These are phyloP conservation scores for Eulemur albifrons DNA, from an alignment of 2,797 vertebrate species.

Conservation along the genomic window DNA sequence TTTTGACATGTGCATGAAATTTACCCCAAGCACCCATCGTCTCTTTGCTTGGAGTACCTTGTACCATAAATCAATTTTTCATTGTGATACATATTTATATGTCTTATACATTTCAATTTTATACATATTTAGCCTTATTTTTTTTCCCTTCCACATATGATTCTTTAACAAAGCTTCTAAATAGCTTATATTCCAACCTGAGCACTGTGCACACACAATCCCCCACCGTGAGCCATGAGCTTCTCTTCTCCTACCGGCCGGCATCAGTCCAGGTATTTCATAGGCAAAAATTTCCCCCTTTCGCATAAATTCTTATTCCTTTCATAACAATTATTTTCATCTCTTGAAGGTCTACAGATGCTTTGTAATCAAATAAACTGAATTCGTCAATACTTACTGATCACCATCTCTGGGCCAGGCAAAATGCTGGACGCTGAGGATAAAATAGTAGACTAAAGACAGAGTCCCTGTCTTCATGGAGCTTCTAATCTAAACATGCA, in stretches of 20 bases:
- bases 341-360: neutral
- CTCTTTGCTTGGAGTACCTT: neutral
- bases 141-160: neutral
- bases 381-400: neutral
- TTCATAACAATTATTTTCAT: neutral
- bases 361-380: neutral
- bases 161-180: neutral
- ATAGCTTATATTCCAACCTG: neutral
- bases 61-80: neutral
- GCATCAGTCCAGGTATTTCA: neutral
- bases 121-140: neutral
- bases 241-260: neutral
- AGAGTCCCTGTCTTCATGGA: neutral
- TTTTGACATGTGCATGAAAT: neutral
- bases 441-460: neutral
- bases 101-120: neutral
- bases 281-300: neutral
- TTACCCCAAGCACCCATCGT: neutral
- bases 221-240: neutral
- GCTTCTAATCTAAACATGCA: neutral
- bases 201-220: neutral
- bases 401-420: neutral
- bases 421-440: neutral
- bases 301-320: neutral
- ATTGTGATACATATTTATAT: neutral